Conservation (phyloP, 2,113 vertebrate species). For the Porphyrio hochstetteri region DNA sequence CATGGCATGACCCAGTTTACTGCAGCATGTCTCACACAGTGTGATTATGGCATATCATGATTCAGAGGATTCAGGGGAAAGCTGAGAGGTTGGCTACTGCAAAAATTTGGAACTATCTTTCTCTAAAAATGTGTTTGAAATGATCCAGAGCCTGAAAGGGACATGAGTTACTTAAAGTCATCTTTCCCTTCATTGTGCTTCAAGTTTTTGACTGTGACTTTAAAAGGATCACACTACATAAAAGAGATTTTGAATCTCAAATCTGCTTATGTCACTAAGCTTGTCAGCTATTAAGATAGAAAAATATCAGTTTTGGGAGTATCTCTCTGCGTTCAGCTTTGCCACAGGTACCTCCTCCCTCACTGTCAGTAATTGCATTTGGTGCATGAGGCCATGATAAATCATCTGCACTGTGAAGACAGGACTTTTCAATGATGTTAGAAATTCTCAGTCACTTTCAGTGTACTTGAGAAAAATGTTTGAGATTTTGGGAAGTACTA, state of each 20-base stretch:
- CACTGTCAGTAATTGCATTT: background rate
- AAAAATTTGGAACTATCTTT: background rate
- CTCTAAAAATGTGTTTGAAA: background rate
- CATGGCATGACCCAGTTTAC: background rate
- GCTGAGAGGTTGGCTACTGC: background rate
- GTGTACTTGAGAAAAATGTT: background rate
- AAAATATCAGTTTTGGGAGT: background rate
- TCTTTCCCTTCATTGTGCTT: background rate
- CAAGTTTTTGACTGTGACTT: background rate
- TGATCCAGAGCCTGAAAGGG: background rate
- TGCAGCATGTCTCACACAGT: background rate
- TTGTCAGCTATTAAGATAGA: background rate
- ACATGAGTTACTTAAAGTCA: background rate
- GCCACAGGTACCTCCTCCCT: background rate
- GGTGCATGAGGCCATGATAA: background rate
- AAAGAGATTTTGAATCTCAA: background rate
- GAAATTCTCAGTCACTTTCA: background rate
- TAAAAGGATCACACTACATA: background rate
- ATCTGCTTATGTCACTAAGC: background rate
- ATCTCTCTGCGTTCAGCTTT: background rate
- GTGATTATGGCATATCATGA: background rate
- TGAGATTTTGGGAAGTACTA: background rate
- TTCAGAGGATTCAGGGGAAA: background rate
- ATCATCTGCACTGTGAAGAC: accelerated
- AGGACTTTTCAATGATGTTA: background rate